Conservation (phyloP, 2,113 vertebrate genomes). For the Gopherus evgoodei region DNA sequence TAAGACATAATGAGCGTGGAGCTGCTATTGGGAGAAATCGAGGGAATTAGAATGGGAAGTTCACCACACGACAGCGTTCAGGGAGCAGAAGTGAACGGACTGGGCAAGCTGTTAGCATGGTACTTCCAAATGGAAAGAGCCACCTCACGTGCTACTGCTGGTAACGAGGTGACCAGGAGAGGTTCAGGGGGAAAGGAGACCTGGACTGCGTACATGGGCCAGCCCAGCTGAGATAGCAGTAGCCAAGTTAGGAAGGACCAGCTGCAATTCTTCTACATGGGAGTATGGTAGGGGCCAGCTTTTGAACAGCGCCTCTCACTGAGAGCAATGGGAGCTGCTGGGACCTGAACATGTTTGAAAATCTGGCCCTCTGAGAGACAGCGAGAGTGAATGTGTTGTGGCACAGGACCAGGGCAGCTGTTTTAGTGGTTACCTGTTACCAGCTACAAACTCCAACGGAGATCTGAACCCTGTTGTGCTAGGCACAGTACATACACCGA, state of each 20-base stretch:
- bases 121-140: not conserved
- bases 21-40: constrained; percentile 90
- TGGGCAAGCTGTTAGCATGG: not conserved
- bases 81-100: not conserved
- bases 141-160: not conserved
- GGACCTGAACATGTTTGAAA: not conserved
- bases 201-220: not conserved
- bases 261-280: not conserved
- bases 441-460: not conserved
- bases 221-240: not conserved
- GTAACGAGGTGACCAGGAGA: not conserved
- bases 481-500: not conserved
- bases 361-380: not conserved
- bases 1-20: constrained; percentile 92
- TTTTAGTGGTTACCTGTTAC: not conserved
- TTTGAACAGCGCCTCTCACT: not conserved
- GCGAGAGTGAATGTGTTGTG: not conserved
- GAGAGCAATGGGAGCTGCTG: not conserved
- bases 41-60: constrained; percentile 46
- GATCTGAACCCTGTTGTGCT: not conserved
- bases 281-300: not conserved
- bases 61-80: fast-evolving
- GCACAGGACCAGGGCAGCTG: not conserved
- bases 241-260: not conserved
- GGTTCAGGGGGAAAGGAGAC: not conserved